phyloP scores from a whole-genome alignment of 2,113 vertebrate genomes.

The Gavia stellata region DNA sequence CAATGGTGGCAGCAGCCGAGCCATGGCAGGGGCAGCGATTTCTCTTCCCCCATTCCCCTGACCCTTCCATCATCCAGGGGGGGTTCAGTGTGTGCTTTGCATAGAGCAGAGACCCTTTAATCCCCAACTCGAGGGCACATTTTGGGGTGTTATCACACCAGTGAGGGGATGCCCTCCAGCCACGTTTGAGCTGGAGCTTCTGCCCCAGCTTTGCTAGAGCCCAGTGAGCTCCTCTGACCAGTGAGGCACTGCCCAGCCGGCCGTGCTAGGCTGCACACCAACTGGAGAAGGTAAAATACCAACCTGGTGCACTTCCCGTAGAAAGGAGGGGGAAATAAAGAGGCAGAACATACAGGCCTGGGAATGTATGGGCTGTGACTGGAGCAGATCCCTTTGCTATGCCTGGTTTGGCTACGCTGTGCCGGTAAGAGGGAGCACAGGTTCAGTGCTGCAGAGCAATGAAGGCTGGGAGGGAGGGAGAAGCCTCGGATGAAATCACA shows the following conservation, averaged over 20 bases:
- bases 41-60: neutral
- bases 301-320: neutral
- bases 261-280: neutral
- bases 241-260: neutral
- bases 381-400: neutral
- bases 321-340: neutral
- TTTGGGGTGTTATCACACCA: neutral
- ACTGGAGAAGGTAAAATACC: neutral
- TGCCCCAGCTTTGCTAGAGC: neutral
- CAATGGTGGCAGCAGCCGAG: neutral
- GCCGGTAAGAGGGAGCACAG: neutral
- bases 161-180: neutral
- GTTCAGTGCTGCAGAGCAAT: neutral
- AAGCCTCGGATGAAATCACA: neutral
- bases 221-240: neutral
- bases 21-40: accelerated
- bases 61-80: neutral
- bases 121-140: neutral
- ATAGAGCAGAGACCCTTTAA: neutral
- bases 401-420: neutral
- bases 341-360: neutral
- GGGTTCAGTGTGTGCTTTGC: neutral
- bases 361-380: neutral
- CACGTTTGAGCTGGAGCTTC: neutral
- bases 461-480: neutral